Percentiles rank a stretch among this genome's conserved stretches.
phyloP scores from a whole-genome alignment of 2,113 vertebrate genomes.

The Tautogolabrus adspersus region DNA sequence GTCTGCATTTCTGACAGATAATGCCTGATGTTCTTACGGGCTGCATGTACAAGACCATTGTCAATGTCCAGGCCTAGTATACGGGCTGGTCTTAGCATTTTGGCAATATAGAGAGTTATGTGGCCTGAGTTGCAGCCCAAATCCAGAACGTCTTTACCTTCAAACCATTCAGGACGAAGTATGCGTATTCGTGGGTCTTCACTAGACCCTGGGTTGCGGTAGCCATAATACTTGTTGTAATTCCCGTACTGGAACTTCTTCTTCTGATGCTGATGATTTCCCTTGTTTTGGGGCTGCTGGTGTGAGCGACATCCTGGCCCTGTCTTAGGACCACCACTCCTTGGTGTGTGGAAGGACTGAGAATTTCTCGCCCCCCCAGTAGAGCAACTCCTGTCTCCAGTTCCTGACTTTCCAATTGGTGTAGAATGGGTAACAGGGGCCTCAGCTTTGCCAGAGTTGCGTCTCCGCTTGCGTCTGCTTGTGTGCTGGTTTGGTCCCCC shows the following conservation, averaged over 20 bases:
- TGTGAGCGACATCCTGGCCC: conserved; percentile 59
- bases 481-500: conserved; percentile 62
- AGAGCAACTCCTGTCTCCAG: conserved; percentile 44
- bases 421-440: conserved; percentile 56
- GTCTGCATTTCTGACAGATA: conserved; percentile 89
- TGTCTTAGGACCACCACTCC: conserved; percentile 52
- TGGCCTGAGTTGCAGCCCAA: conserved; percentile 94
- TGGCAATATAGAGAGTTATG: conserved; percentile 90
- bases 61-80: conserved; percentile 94
- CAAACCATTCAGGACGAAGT: conserved; percentile 90
- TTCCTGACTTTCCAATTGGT: conserved; percentile 53
- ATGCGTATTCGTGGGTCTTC: conserved; percentile 87
- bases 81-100: conserved; percentile 84
- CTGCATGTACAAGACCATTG: conserved; percentile 85
- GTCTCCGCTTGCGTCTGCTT: conserved; percentile 87
- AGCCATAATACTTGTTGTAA: conserved; percentile 95
- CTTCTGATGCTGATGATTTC: conserved; percentile 63
- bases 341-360: conserved; percentile 72
- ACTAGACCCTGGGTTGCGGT: conserved; percentile 88
- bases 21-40: conserved; percentile 92
- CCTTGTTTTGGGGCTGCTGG: conserved; percentile 58
- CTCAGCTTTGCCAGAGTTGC: conserved; percentile 90
- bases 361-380: conserved; percentile 31
- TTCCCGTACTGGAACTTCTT: conserved; percentile 93
- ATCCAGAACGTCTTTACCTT: conserved; percentile 89